Base-by-base conservation (phyloP, 2,113 vertebrate genomes). In the Harpagus bidentatus region DNA sequence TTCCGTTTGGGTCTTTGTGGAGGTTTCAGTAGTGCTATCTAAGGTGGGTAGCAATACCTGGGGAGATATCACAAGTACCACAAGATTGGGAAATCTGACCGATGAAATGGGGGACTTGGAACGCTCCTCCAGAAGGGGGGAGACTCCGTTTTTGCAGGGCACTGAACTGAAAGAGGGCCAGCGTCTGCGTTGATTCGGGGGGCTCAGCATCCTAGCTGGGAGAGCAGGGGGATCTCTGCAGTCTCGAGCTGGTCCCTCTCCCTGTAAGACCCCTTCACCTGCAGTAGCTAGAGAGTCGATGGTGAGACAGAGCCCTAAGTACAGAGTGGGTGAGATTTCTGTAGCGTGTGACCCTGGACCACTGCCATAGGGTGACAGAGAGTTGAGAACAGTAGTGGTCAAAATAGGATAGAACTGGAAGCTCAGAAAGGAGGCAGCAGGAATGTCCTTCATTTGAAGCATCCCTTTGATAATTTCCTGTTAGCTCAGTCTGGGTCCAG, bases 401-500 rank as follows among this genome's bases (percentile, higher is more conserved):
- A 63, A 69, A 90, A 59, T 10, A 67, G 47, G 43, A 42, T 16
- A 53, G 66, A 85, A 36, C 16, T 40, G 56, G 45, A 86, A 34
- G 38, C 55, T 43, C 45, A 66, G 59, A 72, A 82, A 50, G 13
- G 45, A 66, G 40, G 47, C 28, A 71, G 50, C 38, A 55, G 56
- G 29, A 81, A 55, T 50, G 13, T n/a, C 12, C 42, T 86, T 82
- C 7, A 13, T 71, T 32, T 76, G 56, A 82, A 85, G 25, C 34
- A 62, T 28, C 38, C 13, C 10, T 84, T 74, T 42, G 53, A 47
- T 74, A 48, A 78, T 66, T 73, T 84, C 45, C 34, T 52, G 25
- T 36, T 77, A 47, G 32, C 34, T 85, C 1, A 0, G 14, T 17
- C 70, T 67, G 56, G 22, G 12, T 48, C 19, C 0, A 0, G 38